Conservation (phyloP, 2,797 vertebrate species). For the Acipenser oxyrinchus region DNA sequence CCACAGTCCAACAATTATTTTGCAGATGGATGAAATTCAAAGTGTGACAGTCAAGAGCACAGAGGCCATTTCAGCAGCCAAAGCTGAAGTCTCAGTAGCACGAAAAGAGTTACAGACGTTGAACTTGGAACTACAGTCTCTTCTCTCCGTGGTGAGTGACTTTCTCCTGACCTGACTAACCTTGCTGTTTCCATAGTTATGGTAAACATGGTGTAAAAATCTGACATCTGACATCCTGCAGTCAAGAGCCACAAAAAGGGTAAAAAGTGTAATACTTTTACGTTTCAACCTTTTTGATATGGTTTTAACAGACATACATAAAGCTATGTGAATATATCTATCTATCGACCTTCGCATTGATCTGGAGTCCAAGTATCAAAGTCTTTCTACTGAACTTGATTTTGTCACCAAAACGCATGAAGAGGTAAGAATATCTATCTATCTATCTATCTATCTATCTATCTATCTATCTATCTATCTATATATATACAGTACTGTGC, state of each 20-base stretch:
- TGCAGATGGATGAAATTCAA: constrained; percentile 48
- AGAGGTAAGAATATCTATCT: constrained; percentile 27
- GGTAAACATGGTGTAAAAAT: too few relatives aligned
- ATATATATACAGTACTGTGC: too few relatives aligned
- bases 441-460: not conserved
- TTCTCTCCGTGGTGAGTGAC: constrained; percentile 35
- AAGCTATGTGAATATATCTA: too few relatives aligned
- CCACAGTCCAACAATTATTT: not conserved
- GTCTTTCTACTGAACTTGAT: constrained; percentile 37
- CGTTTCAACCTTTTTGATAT: too few relatives aligned
- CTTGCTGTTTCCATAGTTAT: constrained; percentile 12
- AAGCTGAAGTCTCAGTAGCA: constrained; percentile 33
- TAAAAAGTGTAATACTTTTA: too few relatives aligned
- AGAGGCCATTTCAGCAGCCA: constrained; percentile 38
- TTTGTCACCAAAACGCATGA: constrained; percentile 45
- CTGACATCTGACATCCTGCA: too few relatives aligned
- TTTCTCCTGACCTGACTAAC: constrained; percentile 31
- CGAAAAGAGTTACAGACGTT: constrained; percentile 42
- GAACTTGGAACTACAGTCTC: constrained; percentile 41
- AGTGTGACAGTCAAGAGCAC: constrained; percentile 36
- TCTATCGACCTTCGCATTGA: constrained; percentile 34
- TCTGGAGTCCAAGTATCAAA: constrained; percentile 38
- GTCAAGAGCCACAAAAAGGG: too few relatives aligned
- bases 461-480: not conserved
- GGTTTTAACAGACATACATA: too few relatives aligned